Conservation (phyloP, 2,113 vertebrate genomes). For the Neopipo cinnamomea region DNA sequence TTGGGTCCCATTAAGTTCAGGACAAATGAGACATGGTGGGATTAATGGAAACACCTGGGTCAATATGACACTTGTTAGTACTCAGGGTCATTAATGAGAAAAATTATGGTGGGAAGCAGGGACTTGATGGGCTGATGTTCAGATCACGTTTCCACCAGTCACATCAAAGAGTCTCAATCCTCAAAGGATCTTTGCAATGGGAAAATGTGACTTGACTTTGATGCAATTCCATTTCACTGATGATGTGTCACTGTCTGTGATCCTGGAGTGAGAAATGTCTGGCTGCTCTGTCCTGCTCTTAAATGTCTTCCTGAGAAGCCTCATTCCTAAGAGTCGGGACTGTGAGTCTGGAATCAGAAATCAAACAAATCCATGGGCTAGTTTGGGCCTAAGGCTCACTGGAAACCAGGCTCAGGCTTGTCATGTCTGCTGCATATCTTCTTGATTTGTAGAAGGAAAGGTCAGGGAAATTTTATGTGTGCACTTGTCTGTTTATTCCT, state of each 20-base stretch:
- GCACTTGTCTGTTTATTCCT: neutral
- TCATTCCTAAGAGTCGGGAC: neutral
- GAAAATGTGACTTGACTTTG: neutral
- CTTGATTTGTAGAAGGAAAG: constrained; percentile 1
- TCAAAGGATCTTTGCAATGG: neutral
- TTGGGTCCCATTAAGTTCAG: neutral
- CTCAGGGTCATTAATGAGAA: neutral
- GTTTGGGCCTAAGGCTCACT: neutral
- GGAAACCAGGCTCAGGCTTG: neutral
- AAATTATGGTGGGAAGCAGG: neutral
- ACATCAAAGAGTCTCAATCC: neutral
- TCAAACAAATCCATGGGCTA: neutral
- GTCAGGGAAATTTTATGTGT: neutral
- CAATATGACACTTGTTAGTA: neutral
- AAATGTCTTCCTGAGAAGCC: neutral
- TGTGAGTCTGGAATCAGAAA: neutral
- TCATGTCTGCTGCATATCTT: neutral
- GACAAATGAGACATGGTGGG: neutral
- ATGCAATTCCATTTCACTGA: neutral
- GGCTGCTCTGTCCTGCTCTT: neutral
- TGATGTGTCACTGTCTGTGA: neutral
- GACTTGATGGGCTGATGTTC: neutral
- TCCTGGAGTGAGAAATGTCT: neutral
- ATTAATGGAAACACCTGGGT: neutral
- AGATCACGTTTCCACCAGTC: neutral